These are phyloP conservation scores for Archocentrus centrarchus DNA, from an alignment of 2,113 vertebrate genomes.

Conservation along the genomic window DNA sequence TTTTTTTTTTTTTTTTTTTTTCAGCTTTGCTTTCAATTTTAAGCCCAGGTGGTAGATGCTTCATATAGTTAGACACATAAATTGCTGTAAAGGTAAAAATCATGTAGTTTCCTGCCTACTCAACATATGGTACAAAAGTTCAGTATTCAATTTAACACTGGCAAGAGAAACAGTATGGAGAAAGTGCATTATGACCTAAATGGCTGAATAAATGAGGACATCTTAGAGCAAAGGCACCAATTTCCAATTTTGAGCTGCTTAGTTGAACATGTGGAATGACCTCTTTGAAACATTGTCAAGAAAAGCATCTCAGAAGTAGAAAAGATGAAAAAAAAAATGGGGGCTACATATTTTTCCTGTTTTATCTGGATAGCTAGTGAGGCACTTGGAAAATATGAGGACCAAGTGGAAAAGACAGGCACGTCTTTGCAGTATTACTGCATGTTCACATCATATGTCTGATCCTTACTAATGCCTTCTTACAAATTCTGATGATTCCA, in stretches of 20 bases:
- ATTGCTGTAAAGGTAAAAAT: fast-evolving
- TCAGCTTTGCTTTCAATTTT: background rate
- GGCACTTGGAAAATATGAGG: constrained; percentile 26
- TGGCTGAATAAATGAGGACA: background rate
- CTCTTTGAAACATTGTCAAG: constrained; percentile 7
- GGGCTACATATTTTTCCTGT: constrained; percentile 27
- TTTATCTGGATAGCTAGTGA: constrained; percentile 17
- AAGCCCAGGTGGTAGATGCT: background rate
- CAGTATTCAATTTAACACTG: background rate
- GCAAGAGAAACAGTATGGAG: background rate
- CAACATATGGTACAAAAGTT: background rate
- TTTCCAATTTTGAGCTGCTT: constrained; percentile 22
- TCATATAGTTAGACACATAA: background rate
- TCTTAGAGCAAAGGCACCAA: background rate
- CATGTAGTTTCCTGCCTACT: background rate
- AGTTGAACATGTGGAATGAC: constrained; percentile 31
- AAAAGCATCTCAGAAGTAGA: constrained; percentile 15
- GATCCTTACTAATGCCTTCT: background rate
- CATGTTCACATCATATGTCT: background rate
- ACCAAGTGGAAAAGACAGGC: constrained; percentile 24
- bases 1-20: background rate
- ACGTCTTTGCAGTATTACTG: background rate
- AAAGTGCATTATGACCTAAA: constrained; percentile 4
- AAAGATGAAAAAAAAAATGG: constrained; percentile 2
- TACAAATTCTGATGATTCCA: background rate